Evolutionary conservation across 1,140 invertebrate genomes (phyloP).

Genomic region (Atopsyche davidsoni): DNA sequence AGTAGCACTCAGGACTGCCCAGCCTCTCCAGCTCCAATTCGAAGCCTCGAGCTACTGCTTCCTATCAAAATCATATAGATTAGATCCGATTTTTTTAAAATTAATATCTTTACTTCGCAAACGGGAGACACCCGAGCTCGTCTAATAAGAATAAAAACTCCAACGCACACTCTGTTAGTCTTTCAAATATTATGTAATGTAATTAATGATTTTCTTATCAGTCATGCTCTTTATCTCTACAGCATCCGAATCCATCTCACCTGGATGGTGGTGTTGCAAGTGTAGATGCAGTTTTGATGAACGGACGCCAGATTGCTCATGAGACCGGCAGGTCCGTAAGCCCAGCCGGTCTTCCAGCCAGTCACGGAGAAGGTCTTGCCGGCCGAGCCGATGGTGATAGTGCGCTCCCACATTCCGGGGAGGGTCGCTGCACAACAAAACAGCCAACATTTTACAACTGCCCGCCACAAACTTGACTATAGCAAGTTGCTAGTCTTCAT

Average conservation of each 20-base stretch:
- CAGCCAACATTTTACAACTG: no score
- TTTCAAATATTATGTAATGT: no score
- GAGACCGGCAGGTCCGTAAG: conserved; percentile 77
- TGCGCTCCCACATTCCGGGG: conserved; percentile 96
- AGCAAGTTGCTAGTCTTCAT: no score
- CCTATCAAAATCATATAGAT: conserved; percentile 54
- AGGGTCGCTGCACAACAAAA: conserved; percentile 65
- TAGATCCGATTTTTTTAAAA: no score
- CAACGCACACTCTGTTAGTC: no score
- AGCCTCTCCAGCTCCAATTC: conserved; percentile 76
- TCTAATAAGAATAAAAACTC: no score
- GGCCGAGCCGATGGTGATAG: conserved; percentile 94
- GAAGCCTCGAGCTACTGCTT: conserved; percentile 86
- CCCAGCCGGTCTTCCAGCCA: conserved; percentile 98
- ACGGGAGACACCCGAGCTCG: no score
- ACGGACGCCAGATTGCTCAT: conserved; percentile 78
- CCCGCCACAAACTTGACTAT: no score
- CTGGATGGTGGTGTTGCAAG: conserved; percentile 78
- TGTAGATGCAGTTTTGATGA: conserved; percentile 94
- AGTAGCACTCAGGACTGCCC: conserved; percentile 77
- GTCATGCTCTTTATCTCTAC: no score
- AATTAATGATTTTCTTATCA: no score
- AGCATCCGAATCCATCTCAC: no score
- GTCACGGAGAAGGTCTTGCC: conserved; percentile 98
- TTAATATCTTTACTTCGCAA: no score